Percentiles rank a stretch among this genome's conserved stretches.
These are phyloP conservation scores for Xerus inauris DNA, from an alignment of 2,113 vertebrate species.

Conservation along the genomic window DNA sequence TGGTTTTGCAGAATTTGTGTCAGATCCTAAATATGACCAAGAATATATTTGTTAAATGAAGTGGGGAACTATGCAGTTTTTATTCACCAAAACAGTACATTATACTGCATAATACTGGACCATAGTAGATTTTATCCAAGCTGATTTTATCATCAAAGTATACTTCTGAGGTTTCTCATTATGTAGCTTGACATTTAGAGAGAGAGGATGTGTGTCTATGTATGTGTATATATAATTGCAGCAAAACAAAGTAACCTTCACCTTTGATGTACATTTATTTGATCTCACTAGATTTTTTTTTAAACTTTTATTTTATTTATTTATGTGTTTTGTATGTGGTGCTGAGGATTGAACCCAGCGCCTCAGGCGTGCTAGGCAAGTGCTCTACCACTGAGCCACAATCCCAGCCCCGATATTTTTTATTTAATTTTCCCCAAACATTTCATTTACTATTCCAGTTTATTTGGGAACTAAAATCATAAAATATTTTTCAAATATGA, in stretches of 20 bases:
- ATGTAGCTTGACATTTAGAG: not conserved
- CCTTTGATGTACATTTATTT: not conserved
- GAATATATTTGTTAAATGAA: not conserved
- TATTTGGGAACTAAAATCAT: constrained; percentile 37
- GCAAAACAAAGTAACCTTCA: too few species aligned
- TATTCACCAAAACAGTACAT: not conserved
- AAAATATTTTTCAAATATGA: not conserved
- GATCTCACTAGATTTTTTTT: not conserved
- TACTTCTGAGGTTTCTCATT: not conserved
- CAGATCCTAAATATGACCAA: not conserved
- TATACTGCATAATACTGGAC: not conserved
- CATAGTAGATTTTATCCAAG: not conserved
- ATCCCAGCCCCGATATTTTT: too few species aligned
- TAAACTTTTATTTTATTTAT: too few species aligned
- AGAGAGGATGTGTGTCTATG: too few species aligned
- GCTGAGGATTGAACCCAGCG: too few species aligned
- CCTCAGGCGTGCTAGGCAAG: too few species aligned
- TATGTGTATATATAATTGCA: too few species aligned
- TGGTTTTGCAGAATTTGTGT: not conserved
- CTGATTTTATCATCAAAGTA: not conserved
- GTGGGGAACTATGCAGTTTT: not conserved
- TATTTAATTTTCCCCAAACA: not conserved
- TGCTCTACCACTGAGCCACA: too few species aligned
- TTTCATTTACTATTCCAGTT: constrained; percentile 1
- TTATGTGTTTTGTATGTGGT: too few species aligned